Base-by-base conservation (phyloP, 2,113 vertebrate genomes). In the Okapia johnstoni region DNA sequence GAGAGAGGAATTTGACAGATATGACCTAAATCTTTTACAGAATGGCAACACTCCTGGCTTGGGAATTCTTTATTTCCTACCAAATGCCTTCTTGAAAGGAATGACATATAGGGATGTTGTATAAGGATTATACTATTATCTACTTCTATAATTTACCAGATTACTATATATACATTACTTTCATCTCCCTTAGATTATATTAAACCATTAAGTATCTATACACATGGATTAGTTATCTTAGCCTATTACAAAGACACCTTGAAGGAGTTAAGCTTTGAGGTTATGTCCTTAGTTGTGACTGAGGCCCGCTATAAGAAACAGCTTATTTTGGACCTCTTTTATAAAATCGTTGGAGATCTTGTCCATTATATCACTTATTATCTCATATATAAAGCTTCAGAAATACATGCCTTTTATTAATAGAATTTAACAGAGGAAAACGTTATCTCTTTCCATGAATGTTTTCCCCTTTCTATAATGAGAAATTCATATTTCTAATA, bases 401-500 rank as follows among this genome's bases (percentile, higher is more conserved):
- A 84, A 94, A 66, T 6, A 57, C 7, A 81, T 73, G 28, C 7
- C 25, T 89, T 94, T 85, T 88, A 76, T 76, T 76, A 76, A 43
- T 26, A 83, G 57, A 96, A 61, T 85, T 93, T 96, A 70, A 60
- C 28, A 86, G 25, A 85, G 36, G 21, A 88, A 93, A 88, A 46
- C n/a, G 5, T 50, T 26, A 21, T 66, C 21, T 85, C 28, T 88
- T 85, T 66, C 86, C 50, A 66, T 57, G 61, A 92, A 77, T 93
- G 84, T 46, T 85, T 90, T 96, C 14, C 83, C 55, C 30, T 89
- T 95, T 76, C n/a, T 63, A 40, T 95, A 85, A 88, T 88, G 80
- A 86, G 60, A 93, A 93, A 89, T 58, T 92, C 77, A 92, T 43
- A 86, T 92, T 95, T 81, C 57, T 40, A 76, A 30, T 91, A 89